Percentiles rank a stretch among this genome's conserved stretches.
phyloP scores from a whole-genome alignment of 2,888 invertebrate species.

The Lithophane leautieri region DNA sequence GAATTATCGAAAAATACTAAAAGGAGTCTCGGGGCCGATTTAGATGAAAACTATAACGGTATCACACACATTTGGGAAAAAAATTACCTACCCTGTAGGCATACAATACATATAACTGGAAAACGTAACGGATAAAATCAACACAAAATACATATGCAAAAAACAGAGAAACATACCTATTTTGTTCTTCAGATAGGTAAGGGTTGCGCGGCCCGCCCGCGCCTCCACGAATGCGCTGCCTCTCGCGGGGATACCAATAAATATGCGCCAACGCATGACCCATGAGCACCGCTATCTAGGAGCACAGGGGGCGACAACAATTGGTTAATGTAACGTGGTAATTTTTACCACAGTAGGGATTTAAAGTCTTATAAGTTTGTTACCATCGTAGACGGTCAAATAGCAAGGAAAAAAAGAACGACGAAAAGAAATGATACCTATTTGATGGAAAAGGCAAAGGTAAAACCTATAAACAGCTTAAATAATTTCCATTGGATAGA shows the following conservation, averaged over 20 bases:
- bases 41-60: neutral
- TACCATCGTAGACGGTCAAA: neutral
- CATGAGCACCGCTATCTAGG: conserved; percentile 71
- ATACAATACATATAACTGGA: neutral
- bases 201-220: conserved; percentile 86
- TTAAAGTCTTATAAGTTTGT: neutral
- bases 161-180: conserved; percentile 52
- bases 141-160: conserved; percentile 21
- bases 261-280: conserved; percentile 84
- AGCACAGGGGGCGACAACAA: conserved; percentile 75
- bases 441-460: neutral
- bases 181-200: conserved; percentile 51
- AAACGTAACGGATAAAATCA: neutral
- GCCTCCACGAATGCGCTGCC: conserved; percentile 82
- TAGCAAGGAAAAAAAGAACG: too few relatives aligned
- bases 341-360: neutral
- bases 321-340: conserved; percentile 36
- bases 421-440: too few relatives aligned
- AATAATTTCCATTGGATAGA: neutral
- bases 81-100: neutral
- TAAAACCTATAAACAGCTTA: neutral
- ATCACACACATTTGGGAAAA: neutral
- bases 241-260: conserved; percentile 79
- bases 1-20: neutral
- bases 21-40: neutral